Evolutionary conservation across 2,797 vertebrate genomes (phyloP).

Genomic region (Artibeus jamaicensis): DNA sequence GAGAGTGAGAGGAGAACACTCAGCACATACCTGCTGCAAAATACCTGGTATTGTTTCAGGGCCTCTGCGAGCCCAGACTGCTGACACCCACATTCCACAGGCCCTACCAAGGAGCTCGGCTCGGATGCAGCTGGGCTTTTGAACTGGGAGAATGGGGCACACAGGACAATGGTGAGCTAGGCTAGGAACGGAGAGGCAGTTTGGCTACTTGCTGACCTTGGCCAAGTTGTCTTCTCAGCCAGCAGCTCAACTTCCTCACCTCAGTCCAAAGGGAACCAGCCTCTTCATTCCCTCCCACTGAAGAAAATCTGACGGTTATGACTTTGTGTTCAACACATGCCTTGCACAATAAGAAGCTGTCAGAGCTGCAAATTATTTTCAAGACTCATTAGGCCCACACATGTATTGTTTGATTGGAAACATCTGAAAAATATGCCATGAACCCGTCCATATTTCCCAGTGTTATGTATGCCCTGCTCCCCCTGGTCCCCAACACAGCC

Average conservation of each 20-base stretch:
- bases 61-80: conserved; percentile 50
- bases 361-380: conserved; percentile 21
- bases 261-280: background rate
- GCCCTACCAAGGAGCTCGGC: background rate
- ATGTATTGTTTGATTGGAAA: background rate
- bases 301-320: background rate
- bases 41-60: conserved; percentile 63
- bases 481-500: fast-evolving
- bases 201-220: background rate
- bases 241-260: background rate
- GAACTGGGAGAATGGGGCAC: background rate
- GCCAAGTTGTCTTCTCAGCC: background rate
- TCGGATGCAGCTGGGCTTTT: background rate
- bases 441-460: background rate
- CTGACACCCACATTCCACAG: conserved; percentile 54
- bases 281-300: background rate
- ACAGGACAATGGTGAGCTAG: background rate
- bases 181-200: background rate
- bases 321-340: background rate
- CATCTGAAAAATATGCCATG: background rate
- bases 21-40: conserved; percentile 71
- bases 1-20: conserved; percentile 63
- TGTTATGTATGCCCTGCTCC: background rate
- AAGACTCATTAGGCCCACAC: conserved; percentile 3
- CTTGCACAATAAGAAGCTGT: conserved; percentile 21